Percentiles rank a stretch among this genome's conserved stretches.
phyloP scores from a whole-genome alignment of 2,113 vertebrate genomes.

The Osmerus eperlanus region DNA sequence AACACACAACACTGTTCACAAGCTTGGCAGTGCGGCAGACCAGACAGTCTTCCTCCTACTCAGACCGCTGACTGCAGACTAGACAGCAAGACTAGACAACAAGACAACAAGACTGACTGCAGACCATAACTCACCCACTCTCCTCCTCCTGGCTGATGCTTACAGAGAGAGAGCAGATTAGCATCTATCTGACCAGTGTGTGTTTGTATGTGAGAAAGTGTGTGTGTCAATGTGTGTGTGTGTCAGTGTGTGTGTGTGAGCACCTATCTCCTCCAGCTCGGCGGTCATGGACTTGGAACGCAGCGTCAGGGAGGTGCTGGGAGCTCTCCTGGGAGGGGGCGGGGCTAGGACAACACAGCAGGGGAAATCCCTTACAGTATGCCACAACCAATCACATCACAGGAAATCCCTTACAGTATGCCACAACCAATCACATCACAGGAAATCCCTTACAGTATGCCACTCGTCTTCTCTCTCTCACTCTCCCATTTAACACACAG shows the following conservation, averaged over 20 bases:
- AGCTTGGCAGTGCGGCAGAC: neutral
- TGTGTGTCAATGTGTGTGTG: neutral
- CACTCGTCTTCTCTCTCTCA: neutral
- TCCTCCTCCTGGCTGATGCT: conserved; percentile 92
- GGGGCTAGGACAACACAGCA: conserved; percentile 74
- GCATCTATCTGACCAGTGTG: neutral
- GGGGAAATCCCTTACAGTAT: neutral
- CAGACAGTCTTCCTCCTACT: too few species aligned
- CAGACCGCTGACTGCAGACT: neutral
- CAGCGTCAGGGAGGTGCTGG: conserved; percentile 93
- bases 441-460: neutral
- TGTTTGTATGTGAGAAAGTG: neutral
- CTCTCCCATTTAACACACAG: neutral
- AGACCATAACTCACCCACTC: conserved; percentile 84
- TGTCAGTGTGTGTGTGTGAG: conserved; percentile 23
- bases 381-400: conserved; percentile 21
- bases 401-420: neutral
- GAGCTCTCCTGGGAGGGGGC: conserved; percentile 91
- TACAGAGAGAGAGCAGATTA: conserved; percentile 61
- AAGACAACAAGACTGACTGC: conserved; percentile 61
- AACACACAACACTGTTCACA: conserved; percentile 8
- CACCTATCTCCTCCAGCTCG: conserved; percentile 95
- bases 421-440: conserved; percentile 18
- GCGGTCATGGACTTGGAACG: conserved; percentile 98
- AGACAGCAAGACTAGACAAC: neutral